Percentiles rank a stretch among this genome's conserved stretches.
phyloP scores from a whole-genome alignment of 1,140 invertebrate genomes.

The Platorchestia sp. region DNA sequence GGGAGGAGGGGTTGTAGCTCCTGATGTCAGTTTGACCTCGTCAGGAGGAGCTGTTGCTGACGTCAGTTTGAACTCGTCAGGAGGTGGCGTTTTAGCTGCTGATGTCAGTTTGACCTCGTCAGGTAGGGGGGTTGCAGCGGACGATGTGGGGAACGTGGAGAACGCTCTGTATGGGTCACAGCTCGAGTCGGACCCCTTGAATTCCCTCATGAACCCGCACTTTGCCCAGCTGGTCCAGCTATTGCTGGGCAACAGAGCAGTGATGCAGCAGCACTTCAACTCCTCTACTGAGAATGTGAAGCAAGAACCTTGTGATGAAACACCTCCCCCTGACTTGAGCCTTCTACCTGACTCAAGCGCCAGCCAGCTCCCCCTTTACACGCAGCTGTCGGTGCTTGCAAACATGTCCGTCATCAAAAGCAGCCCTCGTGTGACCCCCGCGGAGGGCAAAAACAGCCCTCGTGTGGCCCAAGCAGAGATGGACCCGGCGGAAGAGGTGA shows the following conservation, averaged over 20 bases:
- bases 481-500: background rate
- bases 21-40: background rate
- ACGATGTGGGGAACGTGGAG: no score
- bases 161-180: no score
- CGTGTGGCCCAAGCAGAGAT: background rate
- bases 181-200: background rate
- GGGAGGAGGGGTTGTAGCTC: background rate
- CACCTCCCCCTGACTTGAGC: background rate
- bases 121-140: no score
- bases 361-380: constrained; percentile 22
- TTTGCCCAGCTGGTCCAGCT: background rate
- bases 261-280: background rate
- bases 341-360: background rate
- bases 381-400: constrained; percentile 20
- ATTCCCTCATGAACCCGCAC: background rate
- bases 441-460: no score
- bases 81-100: background rate
- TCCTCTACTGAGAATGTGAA: background rate
- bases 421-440: background rate
- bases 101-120: no score
- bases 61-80: background rate
- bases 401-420: background rate
- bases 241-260: background rate
- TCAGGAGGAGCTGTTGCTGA: background rate
- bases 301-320: background rate